These are phyloP conservation scores for Trachops cirrhosus DNA, from an alignment of 2,797 vertebrate species.

Conservation along the genomic window DNA sequence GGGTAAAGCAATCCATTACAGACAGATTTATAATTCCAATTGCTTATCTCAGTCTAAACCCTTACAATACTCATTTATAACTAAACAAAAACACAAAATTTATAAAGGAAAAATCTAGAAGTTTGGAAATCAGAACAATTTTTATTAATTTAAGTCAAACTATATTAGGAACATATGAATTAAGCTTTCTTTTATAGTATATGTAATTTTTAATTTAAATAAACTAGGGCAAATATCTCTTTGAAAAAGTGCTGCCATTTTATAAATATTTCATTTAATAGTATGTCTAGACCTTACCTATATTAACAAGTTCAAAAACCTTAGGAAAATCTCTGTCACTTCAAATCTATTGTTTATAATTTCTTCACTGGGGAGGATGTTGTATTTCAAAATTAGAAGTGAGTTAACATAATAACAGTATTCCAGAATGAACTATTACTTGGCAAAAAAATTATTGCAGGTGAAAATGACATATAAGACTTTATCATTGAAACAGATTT, in stretches of 20 bases:
- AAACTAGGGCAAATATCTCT: background rate
- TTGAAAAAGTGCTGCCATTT: background rate
- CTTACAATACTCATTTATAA: background rate
- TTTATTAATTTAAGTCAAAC: background rate
- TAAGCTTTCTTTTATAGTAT: background rate
- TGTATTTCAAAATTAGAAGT: background rate
- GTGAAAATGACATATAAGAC: background rate
- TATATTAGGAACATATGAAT: background rate
- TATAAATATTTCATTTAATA: background rate
- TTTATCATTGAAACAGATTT: background rate
- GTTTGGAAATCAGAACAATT: background rate
- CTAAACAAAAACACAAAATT: background rate
- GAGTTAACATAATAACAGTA: background rate
- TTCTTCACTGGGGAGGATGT: background rate
- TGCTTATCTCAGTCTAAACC: background rate
- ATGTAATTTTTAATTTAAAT: background rate
- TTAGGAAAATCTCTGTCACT: background rate
- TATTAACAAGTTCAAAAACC: background rate
- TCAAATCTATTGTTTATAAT: background rate
- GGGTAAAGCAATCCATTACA: background rate
- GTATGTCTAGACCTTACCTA: background rate
- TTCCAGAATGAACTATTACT: background rate
- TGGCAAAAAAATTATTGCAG: background rate
- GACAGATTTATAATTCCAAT: background rate
- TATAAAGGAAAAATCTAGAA: background rate